Conservation (phyloP, 2,888 invertebrate species). For the Sphaerophoria rueppellii region DNA sequence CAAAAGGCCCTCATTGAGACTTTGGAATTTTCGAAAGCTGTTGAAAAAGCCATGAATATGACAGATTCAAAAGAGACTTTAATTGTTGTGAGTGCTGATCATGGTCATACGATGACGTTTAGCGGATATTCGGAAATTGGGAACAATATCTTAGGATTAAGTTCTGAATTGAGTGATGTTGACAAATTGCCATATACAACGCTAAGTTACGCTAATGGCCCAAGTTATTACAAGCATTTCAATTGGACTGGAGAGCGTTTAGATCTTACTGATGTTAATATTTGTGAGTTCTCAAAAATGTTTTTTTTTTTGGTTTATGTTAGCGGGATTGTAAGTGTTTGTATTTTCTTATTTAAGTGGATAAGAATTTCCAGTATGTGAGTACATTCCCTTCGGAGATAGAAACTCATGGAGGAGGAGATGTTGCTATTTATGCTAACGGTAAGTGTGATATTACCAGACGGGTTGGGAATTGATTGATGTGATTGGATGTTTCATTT, state of each 20-base stretch:
- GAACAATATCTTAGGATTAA: constrained; percentile 82
- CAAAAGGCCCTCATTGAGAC: constrained; percentile 89
- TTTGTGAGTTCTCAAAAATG: constrained; percentile 62
- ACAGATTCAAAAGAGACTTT: constrained; percentile 89
- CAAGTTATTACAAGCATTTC: constrained; percentile 79
- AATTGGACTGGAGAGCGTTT: constrained; percentile 48
- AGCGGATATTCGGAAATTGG: constrained; percentile 87
- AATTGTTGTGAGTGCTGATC: constrained; percentile 90
- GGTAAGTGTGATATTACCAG: background rate
- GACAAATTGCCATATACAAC: constrained; percentile 84
- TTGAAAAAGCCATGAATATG: constrained; percentile 84
- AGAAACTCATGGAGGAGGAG: constrained; percentile 23
- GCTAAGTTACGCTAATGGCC: constrained; percentile 89
- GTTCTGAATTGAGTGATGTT: constrained; percentile 78
- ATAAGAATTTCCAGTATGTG: constrained; percentile 14
- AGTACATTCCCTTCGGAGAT: background rate
- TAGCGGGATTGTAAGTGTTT: background rate
- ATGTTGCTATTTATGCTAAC: constrained; percentile 13
- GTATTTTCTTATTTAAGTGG: background rate
- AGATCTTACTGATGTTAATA: constrained; percentile 43
- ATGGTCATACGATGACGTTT: constrained; percentile 89
- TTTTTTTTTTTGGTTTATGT: background rate
- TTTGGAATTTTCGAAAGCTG: constrained; percentile 88
- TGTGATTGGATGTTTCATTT: constrained; percentile 25
- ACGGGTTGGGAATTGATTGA: background rate